Percentiles rank a stretch among this genome's conserved stretches.
Evolutionary conservation across 1,140 invertebrate species (phyloP).

Genomic region (Coenobita brevimanus): DNA sequence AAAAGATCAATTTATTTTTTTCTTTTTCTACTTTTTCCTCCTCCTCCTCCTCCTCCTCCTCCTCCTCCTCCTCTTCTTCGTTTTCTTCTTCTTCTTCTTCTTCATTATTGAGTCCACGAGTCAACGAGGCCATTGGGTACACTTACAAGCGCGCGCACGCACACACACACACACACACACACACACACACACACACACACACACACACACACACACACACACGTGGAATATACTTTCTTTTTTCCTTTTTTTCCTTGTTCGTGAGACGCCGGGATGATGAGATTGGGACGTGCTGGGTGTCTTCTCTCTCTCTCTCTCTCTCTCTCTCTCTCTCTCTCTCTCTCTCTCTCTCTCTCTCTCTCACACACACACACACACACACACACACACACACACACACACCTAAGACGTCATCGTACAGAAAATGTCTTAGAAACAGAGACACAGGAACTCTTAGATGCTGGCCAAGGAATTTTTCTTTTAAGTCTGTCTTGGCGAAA

Average conservation of each 20-base stretch:
- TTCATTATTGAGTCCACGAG: too few relatives aligned
- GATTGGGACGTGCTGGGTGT: not conserved
- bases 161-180: not conserved
- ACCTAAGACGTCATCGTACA: not conserved
- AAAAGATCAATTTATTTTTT: not conserved
- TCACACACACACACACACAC: not conserved
- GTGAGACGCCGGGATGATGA: too few relatives aligned
- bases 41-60: not conserved
- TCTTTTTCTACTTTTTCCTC: not conserved
- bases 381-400: conserved; percentile 15
- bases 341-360: not conserved
- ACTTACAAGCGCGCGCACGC: too few relatives aligned
- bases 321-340: not conserved
- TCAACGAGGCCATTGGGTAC: too few relatives aligned
- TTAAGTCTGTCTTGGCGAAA: too few relatives aligned
- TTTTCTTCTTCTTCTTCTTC: not conserved
- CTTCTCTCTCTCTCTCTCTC: not conserved
- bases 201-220: not conserved
- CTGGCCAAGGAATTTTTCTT: too few relatives aligned
- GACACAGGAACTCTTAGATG: not conserved
- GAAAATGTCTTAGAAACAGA: not conserved
- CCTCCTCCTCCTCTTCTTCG: too few relatives aligned
- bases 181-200: not conserved
- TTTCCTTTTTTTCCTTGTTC: too few relatives aligned
- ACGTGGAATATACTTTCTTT: too few relatives aligned